Evolutionary conservation across 2,797 vertebrate species (phyloP).

Genomic region (Harpagifer antarcticus): DNA sequence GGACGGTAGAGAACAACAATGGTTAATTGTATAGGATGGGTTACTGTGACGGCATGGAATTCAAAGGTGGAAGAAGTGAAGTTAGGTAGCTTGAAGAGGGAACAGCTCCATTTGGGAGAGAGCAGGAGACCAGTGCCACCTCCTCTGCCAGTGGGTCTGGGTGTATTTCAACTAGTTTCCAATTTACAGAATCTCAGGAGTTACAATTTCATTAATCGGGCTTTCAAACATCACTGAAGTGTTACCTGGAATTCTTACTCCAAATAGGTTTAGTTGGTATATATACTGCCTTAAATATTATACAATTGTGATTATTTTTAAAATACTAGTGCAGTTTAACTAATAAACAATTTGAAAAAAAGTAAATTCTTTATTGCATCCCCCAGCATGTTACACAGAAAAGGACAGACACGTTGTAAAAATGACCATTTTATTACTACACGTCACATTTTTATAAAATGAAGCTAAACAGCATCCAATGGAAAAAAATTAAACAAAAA

Average conservation of each 20-base stretch:
- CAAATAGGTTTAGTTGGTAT: background rate
- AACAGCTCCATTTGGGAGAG: no score
- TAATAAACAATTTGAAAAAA: background rate
- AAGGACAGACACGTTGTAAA: slow-evolving; percentile 8
- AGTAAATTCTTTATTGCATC: background rate
- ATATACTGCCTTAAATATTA: no score
- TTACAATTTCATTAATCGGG: background rate
- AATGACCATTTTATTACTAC: slow-evolving; percentile 70
- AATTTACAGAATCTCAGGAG: background rate
- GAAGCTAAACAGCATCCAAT: slow-evolving; percentile 48
- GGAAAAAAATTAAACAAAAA: slow-evolving; percentile 7
- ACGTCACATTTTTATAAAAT: slow-evolving; percentile 64
- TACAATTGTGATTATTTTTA: background rate
- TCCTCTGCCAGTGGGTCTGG: no score
- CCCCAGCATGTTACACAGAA: slow-evolving; percentile 2
- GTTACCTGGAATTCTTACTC: background rate
- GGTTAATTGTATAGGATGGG: no score
- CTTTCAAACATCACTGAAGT: background rate
- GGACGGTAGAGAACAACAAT: no score
- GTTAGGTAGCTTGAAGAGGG: no score
- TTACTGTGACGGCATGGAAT: no score
- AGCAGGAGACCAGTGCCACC: no score
- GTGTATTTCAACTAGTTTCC: background rate
- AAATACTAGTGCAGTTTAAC: background rate
- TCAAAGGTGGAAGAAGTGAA: no score